Percentiles rank a stretch among this genome's conserved stretches.
Evolutionary conservation across 2,113 vertebrate genomes (phyloP).

Genomic region (Burhinus bistriatus): DNA sequence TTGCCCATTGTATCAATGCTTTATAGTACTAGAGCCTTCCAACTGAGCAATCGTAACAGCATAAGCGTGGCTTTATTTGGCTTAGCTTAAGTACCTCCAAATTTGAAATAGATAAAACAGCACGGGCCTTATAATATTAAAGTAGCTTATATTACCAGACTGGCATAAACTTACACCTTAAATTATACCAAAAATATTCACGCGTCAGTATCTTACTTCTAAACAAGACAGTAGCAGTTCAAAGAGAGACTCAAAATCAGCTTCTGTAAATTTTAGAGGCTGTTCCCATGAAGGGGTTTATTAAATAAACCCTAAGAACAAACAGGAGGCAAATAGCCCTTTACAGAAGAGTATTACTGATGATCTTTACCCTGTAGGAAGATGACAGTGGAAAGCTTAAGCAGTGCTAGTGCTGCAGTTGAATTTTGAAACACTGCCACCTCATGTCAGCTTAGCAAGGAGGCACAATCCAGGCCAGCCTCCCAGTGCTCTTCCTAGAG

Average conservation of each 20-base stretch:
- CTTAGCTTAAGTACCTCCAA: background rate
- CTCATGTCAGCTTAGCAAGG: background rate
- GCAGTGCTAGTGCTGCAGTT: background rate
- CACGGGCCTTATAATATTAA: background rate
- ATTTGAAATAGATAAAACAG: background rate
- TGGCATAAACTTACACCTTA: background rate
- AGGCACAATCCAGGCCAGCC: background rate
- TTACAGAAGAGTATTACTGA: background rate
- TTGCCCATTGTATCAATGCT: background rate
- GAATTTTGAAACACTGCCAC: conserved; percentile 37
- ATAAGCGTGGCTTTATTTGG: background rate
- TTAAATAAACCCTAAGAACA: background rate
- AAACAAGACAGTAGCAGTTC: background rate
- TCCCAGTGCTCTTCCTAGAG: background rate
- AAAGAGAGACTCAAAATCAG: background rate
- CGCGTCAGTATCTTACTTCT: background rate
- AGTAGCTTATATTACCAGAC: background rate
- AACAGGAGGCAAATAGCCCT: background rate
- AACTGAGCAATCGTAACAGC: accelerated
- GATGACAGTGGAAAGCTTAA: background rate
- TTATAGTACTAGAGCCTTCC: background rate
- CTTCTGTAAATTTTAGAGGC: background rate
- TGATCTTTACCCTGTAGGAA: background rate
- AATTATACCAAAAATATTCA: background rate
- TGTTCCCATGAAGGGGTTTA: background rate